phyloP scores from a whole-genome alignment of 2,113 vertebrate species.

The Furnarius figulus region DNA sequence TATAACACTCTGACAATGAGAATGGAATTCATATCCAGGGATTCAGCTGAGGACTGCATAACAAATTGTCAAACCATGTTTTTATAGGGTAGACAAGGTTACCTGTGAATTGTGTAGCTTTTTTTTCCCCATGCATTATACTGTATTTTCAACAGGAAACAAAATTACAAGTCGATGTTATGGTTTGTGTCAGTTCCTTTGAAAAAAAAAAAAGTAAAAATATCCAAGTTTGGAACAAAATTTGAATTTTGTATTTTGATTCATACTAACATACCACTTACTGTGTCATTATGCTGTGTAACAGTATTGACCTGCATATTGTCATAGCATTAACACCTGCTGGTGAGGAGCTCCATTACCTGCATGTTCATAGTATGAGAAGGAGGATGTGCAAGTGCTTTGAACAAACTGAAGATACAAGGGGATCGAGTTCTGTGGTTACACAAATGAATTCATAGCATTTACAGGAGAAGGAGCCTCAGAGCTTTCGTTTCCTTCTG shows the following conservation, averaged over 20 bases:
- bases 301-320: slow-evolving; percentile 17
- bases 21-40: slow-evolving; percentile 80
- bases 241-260: slow-evolving; percentile 37
- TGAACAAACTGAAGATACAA: slow-evolving; percentile 56
- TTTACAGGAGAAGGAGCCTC: slow-evolving; percentile 95
- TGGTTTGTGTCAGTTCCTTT: slow-evolving; percentile 55
- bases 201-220: slow-evolving; percentile 65
- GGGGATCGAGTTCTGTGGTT: slow-evolving; percentile 62
- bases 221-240: slow-evolving; percentile 45
- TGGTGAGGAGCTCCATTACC: slow-evolving; percentile 42
- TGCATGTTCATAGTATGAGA: slow-evolving; percentile 61
- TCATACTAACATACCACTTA: slow-evolving; percentile 44
- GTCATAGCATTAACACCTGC: slow-evolving; percentile 63
- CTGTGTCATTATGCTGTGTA: not conserved
- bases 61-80: slow-evolving; percentile 76
- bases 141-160: slow-evolving; percentile 60
- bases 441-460: slow-evolving; percentile 98
- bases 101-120: slow-evolving; percentile 73
- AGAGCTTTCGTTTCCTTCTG: slow-evolving; percentile 92
- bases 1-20: slow-evolving; percentile 84
- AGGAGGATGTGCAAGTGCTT: slow-evolving; percentile 62
- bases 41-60: slow-evolving; percentile 77
- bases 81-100: slow-evolving; percentile 72
- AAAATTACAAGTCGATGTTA: slow-evolving; percentile 28
- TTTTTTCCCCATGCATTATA: slow-evolving; percentile 76